Evolutionary conservation across 1,140 invertebrate species (phyloP).

Genomic region (Phymastichus coffea): DNA sequence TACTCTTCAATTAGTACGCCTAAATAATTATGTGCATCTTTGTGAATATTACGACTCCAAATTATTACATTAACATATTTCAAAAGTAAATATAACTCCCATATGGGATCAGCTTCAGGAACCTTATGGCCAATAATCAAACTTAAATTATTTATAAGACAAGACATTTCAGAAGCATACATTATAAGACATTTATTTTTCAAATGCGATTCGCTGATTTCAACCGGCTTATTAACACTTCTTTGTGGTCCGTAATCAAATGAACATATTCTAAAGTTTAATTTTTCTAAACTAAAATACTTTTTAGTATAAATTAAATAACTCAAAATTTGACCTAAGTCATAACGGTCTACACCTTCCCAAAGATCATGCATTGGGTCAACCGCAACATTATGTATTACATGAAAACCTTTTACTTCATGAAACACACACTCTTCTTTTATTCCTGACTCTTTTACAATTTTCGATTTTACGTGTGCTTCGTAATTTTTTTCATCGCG

Average conservation of each 20-base stretch:
- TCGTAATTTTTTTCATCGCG: neutral
- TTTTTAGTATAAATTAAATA: too few species aligned
- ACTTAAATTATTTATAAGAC: conserved; percentile 1
- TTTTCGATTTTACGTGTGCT: conserved; percentile 13
- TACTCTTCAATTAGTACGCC: conserved; percentile 17
- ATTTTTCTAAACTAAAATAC: conserved; percentile 38
- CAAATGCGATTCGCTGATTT: conserved; percentile 19
- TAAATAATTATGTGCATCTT: neutral
- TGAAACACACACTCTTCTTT: conserved; percentile 45
- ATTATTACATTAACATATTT: conserved; percentile 22
- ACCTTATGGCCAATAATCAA: neutral
- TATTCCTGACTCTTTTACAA: conserved; percentile 34
- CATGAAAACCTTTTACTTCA: conserved; percentile 42
- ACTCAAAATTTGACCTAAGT: conserved; percentile 40
- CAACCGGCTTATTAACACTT: conserved; percentile 15
- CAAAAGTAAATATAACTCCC: conserved; percentile 9
- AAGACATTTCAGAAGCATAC: conserved; percentile 24
- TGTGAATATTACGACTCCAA: conserved; percentile 8
- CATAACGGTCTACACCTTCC: conserved; percentile 47
- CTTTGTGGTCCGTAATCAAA: conserved; percentile 20
- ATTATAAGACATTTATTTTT: conserved; percentile 15
- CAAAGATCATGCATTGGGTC: conserved; percentile 51
- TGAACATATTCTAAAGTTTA: conserved; percentile 33
- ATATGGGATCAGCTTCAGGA: conserved; percentile 11
- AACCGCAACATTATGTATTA: conserved; percentile 43